These are phyloP conservation scores for Phoxinus dragarum DNA, from an alignment of 2,797 vertebrate genomes.

Conservation along the genomic window DNA sequence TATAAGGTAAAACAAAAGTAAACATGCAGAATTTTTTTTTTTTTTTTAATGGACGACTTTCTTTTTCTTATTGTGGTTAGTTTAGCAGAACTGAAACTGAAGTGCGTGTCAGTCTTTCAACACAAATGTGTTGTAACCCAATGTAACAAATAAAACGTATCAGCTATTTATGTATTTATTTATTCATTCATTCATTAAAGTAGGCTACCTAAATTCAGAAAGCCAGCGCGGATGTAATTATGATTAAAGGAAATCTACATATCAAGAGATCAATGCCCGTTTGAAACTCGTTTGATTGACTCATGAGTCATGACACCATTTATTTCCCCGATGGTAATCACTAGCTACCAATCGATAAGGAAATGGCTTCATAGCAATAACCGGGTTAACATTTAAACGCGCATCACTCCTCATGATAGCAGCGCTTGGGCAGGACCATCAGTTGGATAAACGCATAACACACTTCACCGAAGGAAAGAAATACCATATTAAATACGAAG, in stretches of 20 bases:
- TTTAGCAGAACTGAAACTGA: too few relatives aligned
- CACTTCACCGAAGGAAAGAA: too few relatives aligned
- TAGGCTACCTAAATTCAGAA: background rate
- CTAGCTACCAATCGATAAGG: background rate
- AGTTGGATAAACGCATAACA: too few relatives aligned
- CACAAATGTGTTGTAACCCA: background rate
- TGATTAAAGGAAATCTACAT: background rate
- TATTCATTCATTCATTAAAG: too few relatives aligned
- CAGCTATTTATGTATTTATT: background rate
- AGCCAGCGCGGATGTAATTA: background rate
- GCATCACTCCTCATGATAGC: background rate
- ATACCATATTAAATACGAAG: background rate
- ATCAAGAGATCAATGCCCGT: background rate
- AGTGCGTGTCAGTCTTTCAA: background rate
- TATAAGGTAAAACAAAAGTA: too few relatives aligned
- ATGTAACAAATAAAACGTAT: background rate
- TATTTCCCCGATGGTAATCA: rapidly evolving
- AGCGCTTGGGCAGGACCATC: too few relatives aligned
- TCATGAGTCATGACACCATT: too few relatives aligned
- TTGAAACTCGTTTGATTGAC: too few relatives aligned
- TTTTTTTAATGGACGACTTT: too few relatives aligned
- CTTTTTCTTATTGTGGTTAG: too few relatives aligned
- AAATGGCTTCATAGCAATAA: too few relatives aligned
- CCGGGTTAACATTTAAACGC: background rate
- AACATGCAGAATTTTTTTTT: too few relatives aligned